Base-by-base conservation (phyloP, 2,888 invertebrate genomes). In the Cartodere bifasciata region DNA sequence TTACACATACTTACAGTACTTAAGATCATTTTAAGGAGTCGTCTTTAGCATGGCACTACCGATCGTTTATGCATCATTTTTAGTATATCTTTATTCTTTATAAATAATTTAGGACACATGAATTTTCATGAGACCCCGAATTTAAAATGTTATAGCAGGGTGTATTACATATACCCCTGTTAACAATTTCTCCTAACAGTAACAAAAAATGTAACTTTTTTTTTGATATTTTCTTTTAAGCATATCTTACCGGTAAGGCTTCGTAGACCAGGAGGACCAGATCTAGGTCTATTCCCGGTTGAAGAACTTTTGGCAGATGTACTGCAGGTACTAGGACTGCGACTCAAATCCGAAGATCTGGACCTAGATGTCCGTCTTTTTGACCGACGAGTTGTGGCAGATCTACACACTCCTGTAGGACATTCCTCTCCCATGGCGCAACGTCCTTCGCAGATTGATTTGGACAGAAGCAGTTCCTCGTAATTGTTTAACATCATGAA, bases 381-480 rank as follows among this genome's bases (percentile, higher is more conserved):
- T 9, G 32, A 32, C 11, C 32, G 6, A 7, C 13, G 9, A 7
- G 28, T 36, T n/a, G 39, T 38, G 13, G 40, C 34, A 23, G 62
- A 63, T 20, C 69, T 58, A 46, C 72, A 72, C 22, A 70, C 68
- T 61, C 87, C 87, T 46, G 86, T 85, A 4, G 87, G 88, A 62
- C 87, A 88, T 45, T 78, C 75, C 48, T 83, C 73, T 25, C 85
- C 85, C 65, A 85, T 72, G 3, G 78, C 68, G 55, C 88, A 88
- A 52, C 80, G 78, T 24, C 86, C 87, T 57, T 88, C 87, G 61
- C 88, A 88, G 39, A 88, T 82, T 47, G 84, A 78, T 38, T 75
- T 68, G 35, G 83, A 76, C 45, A 73, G 72, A 29, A 87, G 64
- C 57, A 86, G 68, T 37, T 80, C 79, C 55, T 86, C 83, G 59